Conservation (phyloP, 2,797 vertebrate species). For the Gephyroberyx darwinii region DNA sequence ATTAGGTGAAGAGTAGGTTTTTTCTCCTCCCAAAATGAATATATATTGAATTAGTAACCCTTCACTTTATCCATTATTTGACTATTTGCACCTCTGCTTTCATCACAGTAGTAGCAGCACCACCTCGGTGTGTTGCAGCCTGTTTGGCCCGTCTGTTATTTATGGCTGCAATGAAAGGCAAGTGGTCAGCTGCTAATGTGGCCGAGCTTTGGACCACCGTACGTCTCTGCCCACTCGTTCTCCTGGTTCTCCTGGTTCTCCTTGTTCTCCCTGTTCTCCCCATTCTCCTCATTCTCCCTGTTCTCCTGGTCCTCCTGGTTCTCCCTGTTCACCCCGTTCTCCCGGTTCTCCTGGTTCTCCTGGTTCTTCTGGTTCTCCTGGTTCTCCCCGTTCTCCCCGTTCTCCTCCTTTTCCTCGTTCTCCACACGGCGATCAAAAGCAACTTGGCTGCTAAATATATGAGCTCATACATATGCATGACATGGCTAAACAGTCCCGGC, state of each 20-base stretch:
- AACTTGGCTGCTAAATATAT: constrained; percentile 77
- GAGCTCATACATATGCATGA: constrained; percentile 83
- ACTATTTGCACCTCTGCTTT: constrained; percentile 18
- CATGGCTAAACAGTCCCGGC: constrained; percentile 73
- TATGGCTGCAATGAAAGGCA: constrained; percentile 64
- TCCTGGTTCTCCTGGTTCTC: constrained; percentile 23
- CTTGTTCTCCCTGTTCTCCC: too few relatives aligned
- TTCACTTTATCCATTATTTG: neutral
- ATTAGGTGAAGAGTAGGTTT: too few relatives aligned
- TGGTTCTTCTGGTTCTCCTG: too few relatives aligned
- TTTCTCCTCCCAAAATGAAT: too few relatives aligned
- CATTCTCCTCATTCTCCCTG: too few relatives aligned
- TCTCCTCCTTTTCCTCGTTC: constrained; percentile 11
- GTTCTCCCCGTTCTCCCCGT: too few relatives aligned
- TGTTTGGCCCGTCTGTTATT: constrained; percentile 62
- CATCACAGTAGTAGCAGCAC: neutral
- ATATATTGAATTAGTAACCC: neutral
- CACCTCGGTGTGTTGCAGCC: constrained; percentile 25
- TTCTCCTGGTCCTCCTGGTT: too few relatives aligned
- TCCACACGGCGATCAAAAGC: constrained; percentile 72
- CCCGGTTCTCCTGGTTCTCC: too few relatives aligned
- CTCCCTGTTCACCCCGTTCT: too few relatives aligned
- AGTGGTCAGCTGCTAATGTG: constrained; percentile 72
- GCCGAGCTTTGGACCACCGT: constrained; percentile 60
- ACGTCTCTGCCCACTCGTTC: constrained; percentile 63